These are phyloP conservation scores for Muntiacus reevesi DNA, from an alignment of 2,113 vertebrate genomes.

Conservation along the genomic window DNA sequence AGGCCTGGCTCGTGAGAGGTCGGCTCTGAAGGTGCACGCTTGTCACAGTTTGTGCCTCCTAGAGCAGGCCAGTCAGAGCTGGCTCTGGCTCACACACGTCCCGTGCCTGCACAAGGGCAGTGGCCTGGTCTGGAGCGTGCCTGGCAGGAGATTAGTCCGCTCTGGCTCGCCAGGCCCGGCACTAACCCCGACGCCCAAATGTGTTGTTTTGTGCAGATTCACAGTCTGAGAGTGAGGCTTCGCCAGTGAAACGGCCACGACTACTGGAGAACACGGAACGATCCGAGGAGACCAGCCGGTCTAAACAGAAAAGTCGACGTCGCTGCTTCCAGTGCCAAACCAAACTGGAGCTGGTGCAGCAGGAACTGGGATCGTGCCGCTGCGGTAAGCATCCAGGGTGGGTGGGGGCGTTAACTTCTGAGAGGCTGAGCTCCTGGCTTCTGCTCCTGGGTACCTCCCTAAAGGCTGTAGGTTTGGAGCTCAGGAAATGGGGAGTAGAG, in stretches of 20 bases:
- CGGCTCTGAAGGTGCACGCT: background rate
- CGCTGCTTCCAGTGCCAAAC: conserved; percentile 99
- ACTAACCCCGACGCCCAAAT: conserved; percentile 72
- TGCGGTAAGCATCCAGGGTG: conserved; percentile 86
- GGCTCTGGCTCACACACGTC: background rate
- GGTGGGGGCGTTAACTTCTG: background rate
- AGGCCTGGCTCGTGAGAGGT: background rate
- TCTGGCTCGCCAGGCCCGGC: background rate
- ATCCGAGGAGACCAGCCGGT: conserved; percentile 86
- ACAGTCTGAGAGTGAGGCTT: conserved; percentile 92
- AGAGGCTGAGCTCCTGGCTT: background rate
- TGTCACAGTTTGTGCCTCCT: background rate
- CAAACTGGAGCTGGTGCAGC: conserved; percentile 98
- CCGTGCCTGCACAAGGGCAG: background rate
- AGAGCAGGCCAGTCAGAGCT: background rate
- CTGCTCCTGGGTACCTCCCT: background rate
- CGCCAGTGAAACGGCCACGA: conserved; percentile 92
- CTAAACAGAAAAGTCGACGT: conserved; percentile 96
- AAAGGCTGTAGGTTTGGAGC: background rate
- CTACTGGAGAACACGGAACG: conserved; percentile 85
- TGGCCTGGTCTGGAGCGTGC: background rate
- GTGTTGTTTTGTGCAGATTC: conserved; percentile 86
- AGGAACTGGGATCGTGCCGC: conserved; percentile 97
- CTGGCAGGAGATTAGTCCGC: background rate
- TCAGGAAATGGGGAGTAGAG: background rate